Percentiles rank a stretch among this genome's conserved stretches.
These are phyloP conservation scores for Myrmophylax atrothorax DNA, from an alignment of 2,113 vertebrate genomes.

Conservation along the genomic window DNA sequence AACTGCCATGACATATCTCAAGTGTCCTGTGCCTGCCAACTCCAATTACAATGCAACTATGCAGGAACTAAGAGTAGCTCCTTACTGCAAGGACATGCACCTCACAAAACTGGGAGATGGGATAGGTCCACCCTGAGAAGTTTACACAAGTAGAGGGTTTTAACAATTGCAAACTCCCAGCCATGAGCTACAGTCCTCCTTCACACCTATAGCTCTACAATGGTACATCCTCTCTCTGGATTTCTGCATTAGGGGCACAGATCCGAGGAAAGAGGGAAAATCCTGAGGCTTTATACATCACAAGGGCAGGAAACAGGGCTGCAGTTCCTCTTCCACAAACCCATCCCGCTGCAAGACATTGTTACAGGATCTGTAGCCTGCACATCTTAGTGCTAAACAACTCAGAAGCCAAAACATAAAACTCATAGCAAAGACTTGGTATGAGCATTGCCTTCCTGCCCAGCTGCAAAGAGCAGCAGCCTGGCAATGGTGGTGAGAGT, in stretches of 20 bases:
- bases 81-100: background rate
- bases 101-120: background rate
- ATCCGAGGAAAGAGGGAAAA: background rate
- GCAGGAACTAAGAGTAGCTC: background rate
- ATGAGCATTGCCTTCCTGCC: background rate
- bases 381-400: background rate
- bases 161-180: background rate
- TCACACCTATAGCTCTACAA: background rate
- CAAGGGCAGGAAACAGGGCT: background rate
- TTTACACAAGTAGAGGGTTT: rapidly evolving
- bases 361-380: too few relatives aligned
- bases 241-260: background rate
- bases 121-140: too few relatives aligned
- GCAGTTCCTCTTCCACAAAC: background rate
- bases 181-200: background rate
- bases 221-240: background rate
- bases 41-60: background rate
- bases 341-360: background rate
- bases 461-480: background rate
- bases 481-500: rapidly evolving
- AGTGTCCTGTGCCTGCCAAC: background rate
- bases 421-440: rapidly evolving
- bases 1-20: background rate
- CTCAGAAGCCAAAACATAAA: background rate
- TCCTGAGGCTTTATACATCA: background rate